A percentile compares a stretch with the other conserved stretches of the same genome.
phyloP scores from a whole-genome alignment of 35 echinoderm and acorn worm species.

The Eucidaris tribuloides region DNA sequence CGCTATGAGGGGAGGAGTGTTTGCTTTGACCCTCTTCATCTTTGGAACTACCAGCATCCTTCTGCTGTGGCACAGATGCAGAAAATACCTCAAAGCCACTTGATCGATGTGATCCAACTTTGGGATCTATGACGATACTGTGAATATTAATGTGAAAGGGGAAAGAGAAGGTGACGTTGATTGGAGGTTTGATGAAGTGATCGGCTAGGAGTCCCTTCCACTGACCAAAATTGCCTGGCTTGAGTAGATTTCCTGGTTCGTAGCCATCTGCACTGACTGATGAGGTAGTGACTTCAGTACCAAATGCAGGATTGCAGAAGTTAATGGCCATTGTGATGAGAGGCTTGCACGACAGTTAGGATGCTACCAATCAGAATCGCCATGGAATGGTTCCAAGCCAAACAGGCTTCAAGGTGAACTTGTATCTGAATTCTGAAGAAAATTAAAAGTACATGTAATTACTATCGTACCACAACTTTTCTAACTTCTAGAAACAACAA shows the following conservation, averaged over 20 bases:
- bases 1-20: too few relatives aligned
- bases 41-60: neutral
- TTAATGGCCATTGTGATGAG: slow-evolving; percentile 64
- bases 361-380: too few relatives aligned
- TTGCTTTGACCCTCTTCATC: too few relatives aligned
- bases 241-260: slow-evolving; percentile 58
- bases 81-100: slow-evolving; percentile 81
- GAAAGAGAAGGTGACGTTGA: slow-evolving; percentile 72
- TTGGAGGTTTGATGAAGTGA: slow-evolving; percentile 89
- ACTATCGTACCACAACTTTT: too few relatives aligned
- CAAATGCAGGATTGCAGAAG: slow-evolving; percentile 62
- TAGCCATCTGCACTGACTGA: slow-evolving; percentile 82
- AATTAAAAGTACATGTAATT: too few relatives aligned
- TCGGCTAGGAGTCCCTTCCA: slow-evolving; percentile 86
- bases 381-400: too few relatives aligned
- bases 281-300: slow-evolving; percentile 51
- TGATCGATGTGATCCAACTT: slow-evolving; percentile 71
- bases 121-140: slow-evolving; percentile 68
- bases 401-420: too few relatives aligned
- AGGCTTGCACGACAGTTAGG: neutral
- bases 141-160: slow-evolving; percentile 80
- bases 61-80: slow-evolving; percentile 20
- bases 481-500: too few relatives aligned
- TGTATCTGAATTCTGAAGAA: too few relatives aligned
- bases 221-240: slow-evolving; percentile 11